Evolutionary conservation across 2,797 vertebrate species (phyloP), one percentile per base, ranked within the genome.

Genomic region (Cirrhinus molitorella): DNA sequence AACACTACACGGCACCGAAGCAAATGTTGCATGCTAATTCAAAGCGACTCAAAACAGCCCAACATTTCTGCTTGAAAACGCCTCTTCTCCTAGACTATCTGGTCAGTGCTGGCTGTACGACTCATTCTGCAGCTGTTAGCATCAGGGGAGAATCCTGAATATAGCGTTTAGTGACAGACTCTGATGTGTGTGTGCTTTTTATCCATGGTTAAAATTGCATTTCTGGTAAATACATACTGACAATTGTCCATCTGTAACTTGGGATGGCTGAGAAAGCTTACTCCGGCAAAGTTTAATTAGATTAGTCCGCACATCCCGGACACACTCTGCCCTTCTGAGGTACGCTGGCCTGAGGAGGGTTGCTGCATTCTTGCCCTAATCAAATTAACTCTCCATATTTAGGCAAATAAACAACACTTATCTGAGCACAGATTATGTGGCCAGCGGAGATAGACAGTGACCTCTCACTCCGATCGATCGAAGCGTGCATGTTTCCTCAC

Each of bases 281-380:
- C 90, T 81, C 16, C 2, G 87, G 91, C 90, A 89, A 88, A 85
- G 88, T 85, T 89, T 94, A 94, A 95, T 95, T 94, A 90, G 90
- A 95, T 94, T 93, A 92, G 83, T 86, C 88, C 77, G 84, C 88
- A 91, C 92, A 91, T 93, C 91, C 92, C 90, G 90, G 90, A 91
- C 75, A 85, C 78, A 88, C 63, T 78, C 77, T 72, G 81, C 67
- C 85, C 81, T 83, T 88, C 75, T 40, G 74, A 86, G 80, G 66
- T 85, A 63, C 81, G 78, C 37, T 72, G 80, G 84, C 70, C 86
- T 85, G 84, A 82, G 72, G 71, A 74, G 75, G 76, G 76, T 57
- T 81, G 59, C 68, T 37, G 68, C 89, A 91, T 89, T 86, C 82
- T 86, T 80, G 23, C 65, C 65, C 21, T 90, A 87, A 90, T 90